Percentiles rank a stretch among this genome's conserved stretches.
Evolutionary conservation across 2,888 invertebrate species (phyloP).

Genomic region (Encarsia formosa): DNA sequence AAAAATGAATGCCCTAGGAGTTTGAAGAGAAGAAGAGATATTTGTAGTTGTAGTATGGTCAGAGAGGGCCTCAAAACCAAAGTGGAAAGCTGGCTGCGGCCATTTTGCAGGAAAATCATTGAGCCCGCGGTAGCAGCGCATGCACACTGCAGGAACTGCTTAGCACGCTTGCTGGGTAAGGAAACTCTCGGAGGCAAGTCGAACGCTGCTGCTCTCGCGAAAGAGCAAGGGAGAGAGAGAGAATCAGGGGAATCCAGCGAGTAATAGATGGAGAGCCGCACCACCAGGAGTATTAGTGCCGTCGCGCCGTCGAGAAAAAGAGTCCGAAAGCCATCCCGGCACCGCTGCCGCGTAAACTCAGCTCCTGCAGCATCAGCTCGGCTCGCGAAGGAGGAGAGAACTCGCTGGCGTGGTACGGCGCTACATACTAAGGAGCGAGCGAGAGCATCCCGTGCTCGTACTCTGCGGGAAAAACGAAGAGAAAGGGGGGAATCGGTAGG

Average conservation of each 20-base stretch:
- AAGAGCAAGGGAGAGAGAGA: slow-evolving; percentile 13
- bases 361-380: too few species aligned
- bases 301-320: slow-evolving; percentile 18
- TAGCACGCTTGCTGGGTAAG: slow-evolving; percentile 18
- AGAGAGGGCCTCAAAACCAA: too few species aligned
- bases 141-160: slow-evolving; percentile 28
- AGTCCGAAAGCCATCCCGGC: slow-evolving; percentile 20
- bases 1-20: too few species aligned
- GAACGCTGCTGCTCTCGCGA: slow-evolving; percentile 14
- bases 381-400: too few species aligned
- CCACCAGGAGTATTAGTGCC: neutral
- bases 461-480: slow-evolving; percentile 18
- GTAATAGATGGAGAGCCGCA: slow-evolving; percentile 24
- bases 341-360: slow-evolving; percentile 1
- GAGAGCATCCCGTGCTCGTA: neutral
- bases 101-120: slow-evolving; percentile 23
- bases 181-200: slow-evolving; percentile 28
- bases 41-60: too few species aligned
- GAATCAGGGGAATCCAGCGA: slow-evolving; percentile 17
- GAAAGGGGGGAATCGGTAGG: slow-evolving; percentile 20
- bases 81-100: slow-evolving; percentile 15
- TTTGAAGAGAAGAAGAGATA: too few species aligned
- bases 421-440: neutral
- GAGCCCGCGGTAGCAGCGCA: neutral
- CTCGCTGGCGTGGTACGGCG: too few species aligned